Evolutionary conservation across 2,797 vertebrate genomes (phyloP), one percentile per base, ranked within the genome.

Genomic region (Synaphobranchus kaupii): DNA sequence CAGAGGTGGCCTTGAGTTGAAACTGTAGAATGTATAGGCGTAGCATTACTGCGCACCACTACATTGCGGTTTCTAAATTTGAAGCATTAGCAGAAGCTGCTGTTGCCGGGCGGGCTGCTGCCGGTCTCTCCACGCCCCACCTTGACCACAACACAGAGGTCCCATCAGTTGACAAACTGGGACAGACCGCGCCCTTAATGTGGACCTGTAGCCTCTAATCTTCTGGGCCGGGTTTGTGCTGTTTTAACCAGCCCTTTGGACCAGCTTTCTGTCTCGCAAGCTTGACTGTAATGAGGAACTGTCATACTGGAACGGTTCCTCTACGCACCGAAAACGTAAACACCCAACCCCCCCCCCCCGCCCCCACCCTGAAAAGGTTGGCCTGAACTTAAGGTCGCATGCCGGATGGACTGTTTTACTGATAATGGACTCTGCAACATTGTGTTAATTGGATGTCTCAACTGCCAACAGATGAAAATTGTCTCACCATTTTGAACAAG

Each of bases 131-230:
- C 48, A 10, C 13, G 91, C 92, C 88, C 88, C 89, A 92, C 91
- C 90, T 92, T 88, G 84, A 90, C 93, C 94, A 93, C 93, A 94
- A 93, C 88, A 92, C 90, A 92, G 86, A 89, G 88, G 39, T 88
- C 88, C 81, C 87, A 87, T 83, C 71, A 54, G 86, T 84, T 34
- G 31, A 20, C 78, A 63, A 68, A 15, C 8, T 87, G 87, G 90
- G 44, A 58, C 86, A 91, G 90, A 86, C 91, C 92, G 91, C 91
- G 88, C 93, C 93, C 91, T 44, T 86, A 91, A 83, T 87, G 63
- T 89, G 86, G 88, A 87, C 52, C 81, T 76, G 20, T 91, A 89
- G 89, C 91, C 93, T 95, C 73, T 95, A 96, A 95, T 96, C 91
- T 93, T n/a, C 86, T 87, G 87, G 89, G 90, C 87, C 88, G 89